These are phyloP conservation scores for Kuschelorhynchus macadamiae DNA, from an alignment of 2,888 invertebrate species.

Conservation along the genomic window DNA sequence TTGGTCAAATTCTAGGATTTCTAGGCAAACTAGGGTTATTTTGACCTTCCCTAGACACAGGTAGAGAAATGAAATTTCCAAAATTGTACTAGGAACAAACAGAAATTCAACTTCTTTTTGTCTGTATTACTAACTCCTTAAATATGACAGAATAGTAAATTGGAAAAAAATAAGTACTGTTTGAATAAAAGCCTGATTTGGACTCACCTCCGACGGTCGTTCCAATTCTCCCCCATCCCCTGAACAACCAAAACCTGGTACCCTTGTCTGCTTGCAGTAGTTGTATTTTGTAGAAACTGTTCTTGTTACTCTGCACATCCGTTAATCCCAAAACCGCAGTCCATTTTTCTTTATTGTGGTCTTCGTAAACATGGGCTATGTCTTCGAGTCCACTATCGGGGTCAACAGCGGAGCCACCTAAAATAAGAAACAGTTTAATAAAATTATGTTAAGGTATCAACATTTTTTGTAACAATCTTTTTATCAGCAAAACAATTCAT, in stretches of 20 bases:
- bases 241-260: constrained; percentile 71
- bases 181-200: too few species aligned
- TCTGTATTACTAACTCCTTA: too few species aligned
- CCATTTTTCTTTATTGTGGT: constrained; percentile 73
- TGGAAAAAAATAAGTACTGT: constrained; percentile 7
- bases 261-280: constrained; percentile 82
- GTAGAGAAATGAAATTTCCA: too few species aligned
- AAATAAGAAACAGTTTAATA: too few species aligned
- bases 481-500: too few species aligned
- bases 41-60: too few species aligned
- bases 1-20: too few species aligned
- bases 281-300: constrained; percentile 96
- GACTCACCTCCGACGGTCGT: constrained; percentile 86
- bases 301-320: constrained; percentile 88
- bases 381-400: constrained; percentile 88
- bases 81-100: too few species aligned
- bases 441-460: too few species aligned
- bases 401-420: constrained; percentile 89
- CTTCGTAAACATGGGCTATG: constrained; percentile 82
- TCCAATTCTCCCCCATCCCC: constrained; percentile 97
- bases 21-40: too few species aligned
- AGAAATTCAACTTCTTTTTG: too few species aligned
- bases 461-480: too few species aligned
- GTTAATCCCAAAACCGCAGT: constrained; percentile 87
- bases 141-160: constrained; percentile 16